These are phyloP conservation scores for Mus musculus DNA, from an alignment of 2,113 vertebrate genomes.

Conservation along the genomic window DNA sequence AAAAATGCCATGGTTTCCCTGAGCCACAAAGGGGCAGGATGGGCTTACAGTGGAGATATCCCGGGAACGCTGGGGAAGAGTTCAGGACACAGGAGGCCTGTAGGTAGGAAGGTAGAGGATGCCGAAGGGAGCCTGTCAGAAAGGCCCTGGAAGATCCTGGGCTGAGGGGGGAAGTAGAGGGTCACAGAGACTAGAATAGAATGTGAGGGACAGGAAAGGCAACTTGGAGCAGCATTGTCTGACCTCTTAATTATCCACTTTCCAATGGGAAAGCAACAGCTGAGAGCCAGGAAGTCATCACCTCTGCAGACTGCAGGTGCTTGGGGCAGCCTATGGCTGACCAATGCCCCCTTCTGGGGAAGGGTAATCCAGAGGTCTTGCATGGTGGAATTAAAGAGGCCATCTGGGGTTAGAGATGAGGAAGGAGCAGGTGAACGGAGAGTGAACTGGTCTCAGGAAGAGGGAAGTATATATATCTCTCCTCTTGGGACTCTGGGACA, in stretches of 20 bases:
- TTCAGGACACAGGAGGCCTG: background rate
- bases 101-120: background rate
- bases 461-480: background rate
- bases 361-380: background rate
- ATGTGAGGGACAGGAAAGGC: background rate
- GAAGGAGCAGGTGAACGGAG: background rate
- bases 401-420: background rate
- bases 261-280: background rate
- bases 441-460: background rate
- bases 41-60: too few relatives aligned
- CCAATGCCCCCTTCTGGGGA: background rate
- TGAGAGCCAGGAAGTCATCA: background rate
- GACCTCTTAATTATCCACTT: background rate
- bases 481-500: constrained; percentile 45
- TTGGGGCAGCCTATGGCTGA: background rate
- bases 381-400: background rate
- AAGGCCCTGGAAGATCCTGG: background rate
- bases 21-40: background rate
- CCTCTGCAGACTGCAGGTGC: background rate
- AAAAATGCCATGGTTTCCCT: accelerated
- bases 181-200: accelerated
- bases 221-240: background rate
- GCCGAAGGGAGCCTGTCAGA: background rate
- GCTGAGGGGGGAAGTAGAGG: background rate
- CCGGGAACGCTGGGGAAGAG: background rate